These are phyloP conservation scores for Eidolon dupreanum DNA, from an alignment of 2,797 vertebrate species.

Conservation along the genomic window DNA sequence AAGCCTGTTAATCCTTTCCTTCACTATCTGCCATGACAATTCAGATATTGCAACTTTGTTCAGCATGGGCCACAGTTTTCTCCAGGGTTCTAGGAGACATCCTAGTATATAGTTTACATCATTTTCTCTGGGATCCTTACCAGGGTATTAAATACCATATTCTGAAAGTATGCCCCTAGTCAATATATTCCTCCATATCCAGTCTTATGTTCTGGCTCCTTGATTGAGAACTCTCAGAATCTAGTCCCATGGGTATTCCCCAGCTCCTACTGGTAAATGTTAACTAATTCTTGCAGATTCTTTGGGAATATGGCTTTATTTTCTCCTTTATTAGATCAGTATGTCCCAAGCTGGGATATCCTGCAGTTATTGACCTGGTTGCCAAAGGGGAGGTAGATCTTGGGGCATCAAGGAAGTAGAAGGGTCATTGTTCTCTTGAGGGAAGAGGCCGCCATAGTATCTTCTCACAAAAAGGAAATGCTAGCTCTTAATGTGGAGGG, in stretches of 20 bases:
- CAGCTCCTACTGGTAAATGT: background rate
- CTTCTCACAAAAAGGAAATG: background rate
- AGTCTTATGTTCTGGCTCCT: background rate
- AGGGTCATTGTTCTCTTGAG: background rate
- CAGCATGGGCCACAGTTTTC: background rate
- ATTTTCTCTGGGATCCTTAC: background rate
- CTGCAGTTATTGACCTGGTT: background rate
- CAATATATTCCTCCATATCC: background rate
- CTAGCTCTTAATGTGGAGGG: background rate
- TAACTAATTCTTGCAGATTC: background rate
- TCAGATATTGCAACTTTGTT: background rate
- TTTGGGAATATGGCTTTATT: background rate
- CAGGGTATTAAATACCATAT: background rate
- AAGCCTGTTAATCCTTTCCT: background rate
- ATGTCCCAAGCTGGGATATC: background rate
- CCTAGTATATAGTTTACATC: background rate
- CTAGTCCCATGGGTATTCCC: no score
- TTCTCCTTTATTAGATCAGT: background rate
- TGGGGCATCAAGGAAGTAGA: background rate
- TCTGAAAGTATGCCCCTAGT: background rate
- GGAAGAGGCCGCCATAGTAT: background rate
- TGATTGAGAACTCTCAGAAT: background rate
- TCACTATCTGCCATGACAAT: background rate
- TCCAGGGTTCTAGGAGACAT: background rate
- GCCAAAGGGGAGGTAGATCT: background rate